Conservation (phyloP, 2,888 invertebrate species). For the Nycteola revayana region DNA sequence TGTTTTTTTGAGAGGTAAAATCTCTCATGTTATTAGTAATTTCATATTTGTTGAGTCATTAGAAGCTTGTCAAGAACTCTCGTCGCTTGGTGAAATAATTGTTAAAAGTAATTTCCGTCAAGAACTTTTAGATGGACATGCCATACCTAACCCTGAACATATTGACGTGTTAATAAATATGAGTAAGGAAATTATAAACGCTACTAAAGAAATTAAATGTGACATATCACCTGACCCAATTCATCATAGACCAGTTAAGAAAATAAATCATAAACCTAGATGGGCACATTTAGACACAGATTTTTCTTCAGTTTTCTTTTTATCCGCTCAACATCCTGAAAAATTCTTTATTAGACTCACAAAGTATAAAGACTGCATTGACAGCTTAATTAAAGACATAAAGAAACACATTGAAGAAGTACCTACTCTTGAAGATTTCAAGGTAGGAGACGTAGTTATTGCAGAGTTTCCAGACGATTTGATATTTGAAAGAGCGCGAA, state of each 20-base stretch:
- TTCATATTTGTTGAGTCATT: constrained; percentile 85
- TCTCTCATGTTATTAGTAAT: constrained; percentile 81
- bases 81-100: constrained; percentile 69
- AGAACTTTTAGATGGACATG: constrained; percentile 69
- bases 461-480: constrained; percentile 71
- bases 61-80: constrained; percentile 79
- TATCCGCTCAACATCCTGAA: constrained; percentile 64
- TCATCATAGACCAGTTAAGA: constrained; percentile 10
- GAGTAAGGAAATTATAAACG: constrained; percentile 54
- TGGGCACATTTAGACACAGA: constrained; percentile 78
- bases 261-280: constrained; percentile 31
- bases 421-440: constrained; percentile 37
- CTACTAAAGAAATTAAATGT: constrained; percentile 18
- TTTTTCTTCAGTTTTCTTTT: constrained; percentile 64
- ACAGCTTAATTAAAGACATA: constrained; percentile 61
- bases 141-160: constrained; percentile 68
- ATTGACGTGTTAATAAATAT: constrained; percentile 68
- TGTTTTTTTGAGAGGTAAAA: constrained; percentile 66
- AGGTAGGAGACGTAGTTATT: constrained; percentile 68
- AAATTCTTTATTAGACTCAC: constrained; percentile 73
- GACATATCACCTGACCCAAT: constrained; percentile 20
- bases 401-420: constrained; percentile 47
- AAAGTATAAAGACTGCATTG: constrained; percentile 68
- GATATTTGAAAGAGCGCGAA: constrained; percentile 68
- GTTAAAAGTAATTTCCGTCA: constrained; percentile 79